Percentiles rank a stretch among this genome's conserved stretches.
Conservation (phyloP, 2,888 invertebrate genomes). For the Hemithea aestivaria region DNA sequence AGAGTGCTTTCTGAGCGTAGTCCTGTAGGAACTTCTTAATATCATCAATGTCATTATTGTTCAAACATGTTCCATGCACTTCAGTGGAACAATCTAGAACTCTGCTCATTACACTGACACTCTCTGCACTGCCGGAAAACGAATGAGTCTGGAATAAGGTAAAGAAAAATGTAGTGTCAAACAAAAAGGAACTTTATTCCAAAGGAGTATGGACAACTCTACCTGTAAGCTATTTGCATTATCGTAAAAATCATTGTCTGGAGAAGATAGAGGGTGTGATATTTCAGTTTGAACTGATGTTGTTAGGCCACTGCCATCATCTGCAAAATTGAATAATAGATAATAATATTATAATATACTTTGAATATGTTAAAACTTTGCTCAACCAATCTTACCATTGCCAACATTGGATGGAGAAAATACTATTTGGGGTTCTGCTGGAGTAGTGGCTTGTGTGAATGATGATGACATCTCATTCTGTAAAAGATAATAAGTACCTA, state of each 20-base stretch:
- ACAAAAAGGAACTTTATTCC: background rate
- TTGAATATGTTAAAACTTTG: too few species aligned
- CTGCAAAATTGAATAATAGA: too few species aligned
- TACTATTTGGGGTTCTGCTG: slow-evolving; percentile 46
- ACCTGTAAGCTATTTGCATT: slow-evolving; percentile 77
- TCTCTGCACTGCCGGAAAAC: slow-evolving; percentile 79
- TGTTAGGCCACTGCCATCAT: slow-evolving; percentile 39
- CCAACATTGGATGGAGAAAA: slow-evolving; percentile 39
- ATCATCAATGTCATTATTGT: slow-evolving; percentile 90
- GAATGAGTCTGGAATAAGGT: slow-evolving; percentile 62
- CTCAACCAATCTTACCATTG: slow-evolving; percentile 17
- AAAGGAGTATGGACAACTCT: slow-evolving; percentile 10
- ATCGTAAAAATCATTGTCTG: slow-evolving; percentile 78
- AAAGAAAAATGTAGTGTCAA: background rate
- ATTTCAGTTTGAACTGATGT: slow-evolving; percentile 46
- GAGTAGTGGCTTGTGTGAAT: slow-evolving; percentile 40
- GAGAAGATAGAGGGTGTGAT: slow-evolving; percentile 87
- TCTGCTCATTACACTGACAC: slow-evolving; percentile 76
- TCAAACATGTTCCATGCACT: slow-evolving; percentile 87
- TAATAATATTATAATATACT: too few species aligned
- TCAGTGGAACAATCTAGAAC: slow-evolving; percentile 65
- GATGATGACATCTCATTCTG: slow-evolving; percentile 54
- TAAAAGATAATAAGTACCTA: slow-evolving; percentile 22
- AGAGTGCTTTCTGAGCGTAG: slow-evolving; percentile 89
- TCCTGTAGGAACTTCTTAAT: slow-evolving; percentile 91